A percentile compares a stretch with the other conserved stretches of the same genome.
Conservation (phyloP, 2,113 vertebrate genomes). For the Falcunculus frontatus region DNA sequence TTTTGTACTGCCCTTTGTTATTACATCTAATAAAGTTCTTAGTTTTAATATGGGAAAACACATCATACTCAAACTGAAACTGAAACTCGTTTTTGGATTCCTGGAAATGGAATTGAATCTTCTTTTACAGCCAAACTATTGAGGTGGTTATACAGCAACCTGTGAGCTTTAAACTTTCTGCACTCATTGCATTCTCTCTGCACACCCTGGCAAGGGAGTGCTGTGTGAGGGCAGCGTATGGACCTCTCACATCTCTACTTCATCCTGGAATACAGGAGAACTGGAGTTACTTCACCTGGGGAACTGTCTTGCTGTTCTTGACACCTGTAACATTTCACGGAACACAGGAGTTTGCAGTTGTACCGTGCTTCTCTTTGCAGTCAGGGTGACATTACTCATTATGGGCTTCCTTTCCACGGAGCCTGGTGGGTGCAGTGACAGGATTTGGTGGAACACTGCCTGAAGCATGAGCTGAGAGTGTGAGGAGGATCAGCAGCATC, state of each 20-base stretch:
- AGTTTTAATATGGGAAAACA: too few relatives aligned
- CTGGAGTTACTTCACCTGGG: not conserved
- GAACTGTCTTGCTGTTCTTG: not conserved
- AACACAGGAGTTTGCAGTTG: not conserved
- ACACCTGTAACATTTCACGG: not conserved
- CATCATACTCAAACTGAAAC: too few relatives aligned
- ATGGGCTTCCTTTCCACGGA: not conserved
- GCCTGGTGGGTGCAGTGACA: not conserved
- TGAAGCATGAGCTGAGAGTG: not conserved
- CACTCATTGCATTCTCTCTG: too few relatives aligned
- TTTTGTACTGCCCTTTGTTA: too few relatives aligned
- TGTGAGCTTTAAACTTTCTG: too few relatives aligned
- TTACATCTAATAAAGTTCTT: too few relatives aligned
- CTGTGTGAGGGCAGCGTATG: too few relatives aligned
- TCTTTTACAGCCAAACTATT: too few relatives aligned
- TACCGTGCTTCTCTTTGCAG: accelerated
- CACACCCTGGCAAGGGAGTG: too few relatives aligned
- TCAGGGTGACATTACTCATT: not conserved
- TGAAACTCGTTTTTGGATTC: too few relatives aligned
- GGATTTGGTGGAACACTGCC: not conserved
- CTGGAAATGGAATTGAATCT: too few relatives aligned
- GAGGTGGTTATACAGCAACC: too few relatives aligned
- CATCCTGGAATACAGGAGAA: not conserved
- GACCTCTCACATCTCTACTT: not conserved
- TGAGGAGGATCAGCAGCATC: not conserved